A percentile compares a stretch with the other conserved stretches of the same genome.
Conservation (phyloP, 1,140 invertebrate genomes). For the Aplysia californica region DNA sequence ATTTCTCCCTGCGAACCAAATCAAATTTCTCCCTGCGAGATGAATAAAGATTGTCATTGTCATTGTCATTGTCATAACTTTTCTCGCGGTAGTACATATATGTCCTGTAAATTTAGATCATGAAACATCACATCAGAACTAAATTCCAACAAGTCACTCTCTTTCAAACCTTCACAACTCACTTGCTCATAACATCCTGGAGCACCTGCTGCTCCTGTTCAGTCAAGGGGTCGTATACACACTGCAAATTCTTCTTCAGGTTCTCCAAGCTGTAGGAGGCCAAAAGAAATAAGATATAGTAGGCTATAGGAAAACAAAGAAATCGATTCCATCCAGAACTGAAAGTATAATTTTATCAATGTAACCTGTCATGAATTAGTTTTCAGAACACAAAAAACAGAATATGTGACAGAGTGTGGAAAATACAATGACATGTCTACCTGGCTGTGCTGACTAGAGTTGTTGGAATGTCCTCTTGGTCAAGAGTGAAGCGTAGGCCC, state of each 20-base stretch:
- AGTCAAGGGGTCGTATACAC: not conserved
- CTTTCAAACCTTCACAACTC: too few relatives aligned
- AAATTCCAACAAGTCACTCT: too few relatives aligned
- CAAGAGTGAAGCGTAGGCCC: slow-evolving; percentile 55
- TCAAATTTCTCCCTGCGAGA: too few relatives aligned
- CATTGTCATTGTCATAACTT: too few relatives aligned
- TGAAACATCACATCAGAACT: too few relatives aligned
- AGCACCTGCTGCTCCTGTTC: too few relatives aligned
- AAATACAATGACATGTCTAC: too few relatives aligned
- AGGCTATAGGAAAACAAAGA: not conserved
- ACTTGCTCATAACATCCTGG: not conserved
- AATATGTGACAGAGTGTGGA: too few relatives aligned
- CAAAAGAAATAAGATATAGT: not conserved
- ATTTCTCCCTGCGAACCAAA: too few relatives aligned
- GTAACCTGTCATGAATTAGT: not conserved
- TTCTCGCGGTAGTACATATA: too few relatives aligned
- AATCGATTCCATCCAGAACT: not conserved
- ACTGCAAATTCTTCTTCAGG: not conserved
- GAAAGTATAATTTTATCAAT: not conserved
- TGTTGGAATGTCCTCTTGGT: slow-evolving; percentile 35
- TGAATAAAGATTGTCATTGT: too few relatives aligned
- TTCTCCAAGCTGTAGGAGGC: not conserved
- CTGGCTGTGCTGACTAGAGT: not conserved
- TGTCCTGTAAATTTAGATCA: too few relatives aligned
- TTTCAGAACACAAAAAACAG: not conserved